phyloP scores from a whole-genome alignment of 1,140 invertebrate species.

The Augochlora pura region DNA sequence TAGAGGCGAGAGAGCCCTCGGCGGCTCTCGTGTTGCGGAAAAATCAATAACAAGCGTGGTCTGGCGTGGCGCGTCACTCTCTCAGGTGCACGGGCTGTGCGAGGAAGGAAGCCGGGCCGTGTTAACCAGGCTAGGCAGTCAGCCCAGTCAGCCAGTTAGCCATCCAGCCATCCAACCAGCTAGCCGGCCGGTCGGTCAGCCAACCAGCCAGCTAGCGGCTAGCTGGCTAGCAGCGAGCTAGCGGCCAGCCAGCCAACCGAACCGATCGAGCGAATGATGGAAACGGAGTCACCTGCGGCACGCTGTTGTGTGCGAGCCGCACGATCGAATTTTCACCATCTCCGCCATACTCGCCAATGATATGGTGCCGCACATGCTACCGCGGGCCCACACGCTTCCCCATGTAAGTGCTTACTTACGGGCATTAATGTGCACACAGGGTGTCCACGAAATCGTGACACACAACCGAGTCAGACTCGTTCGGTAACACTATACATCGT shows the following conservation, averaged over 20 bases:
- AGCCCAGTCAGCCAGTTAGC: constrained; percentile 40
- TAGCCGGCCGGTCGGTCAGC: constrained; percentile 48
- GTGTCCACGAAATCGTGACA: too few relatives aligned
- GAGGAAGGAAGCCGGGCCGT: constrained; percentile 57
- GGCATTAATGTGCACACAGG: neutral
- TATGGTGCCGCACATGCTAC: neutral
- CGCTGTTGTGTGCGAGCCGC: constrained; percentile 28
- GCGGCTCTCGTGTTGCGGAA: constrained; percentile 72
- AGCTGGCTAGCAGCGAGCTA: too few relatives aligned
- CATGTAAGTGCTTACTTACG: neutral
- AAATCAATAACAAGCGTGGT: constrained; percentile 80
- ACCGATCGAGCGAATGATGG: constrained; percentile 61
- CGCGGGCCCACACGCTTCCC: neutral
- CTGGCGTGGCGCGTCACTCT: constrained; percentile 73
- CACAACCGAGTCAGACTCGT: too few relatives aligned
- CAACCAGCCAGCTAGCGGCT: constrained; percentile 31
- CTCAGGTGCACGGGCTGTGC: constrained; percentile 69
- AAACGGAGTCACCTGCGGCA: constrained; percentile 65
- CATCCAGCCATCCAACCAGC: constrained; percentile 51
- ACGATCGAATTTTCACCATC: constrained; percentile 71
- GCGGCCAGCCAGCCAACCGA: constrained; percentile 25
- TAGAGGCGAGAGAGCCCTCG: constrained; percentile 43
- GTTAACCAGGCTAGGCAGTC: constrained; percentile 42
- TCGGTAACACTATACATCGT: too few relatives aligned
- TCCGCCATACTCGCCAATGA: constrained; percentile 5